These are phyloP conservation scores for Falco naumanni DNA, from an alignment of 2,797 vertebrate genomes.

Conservation along the genomic window DNA sequence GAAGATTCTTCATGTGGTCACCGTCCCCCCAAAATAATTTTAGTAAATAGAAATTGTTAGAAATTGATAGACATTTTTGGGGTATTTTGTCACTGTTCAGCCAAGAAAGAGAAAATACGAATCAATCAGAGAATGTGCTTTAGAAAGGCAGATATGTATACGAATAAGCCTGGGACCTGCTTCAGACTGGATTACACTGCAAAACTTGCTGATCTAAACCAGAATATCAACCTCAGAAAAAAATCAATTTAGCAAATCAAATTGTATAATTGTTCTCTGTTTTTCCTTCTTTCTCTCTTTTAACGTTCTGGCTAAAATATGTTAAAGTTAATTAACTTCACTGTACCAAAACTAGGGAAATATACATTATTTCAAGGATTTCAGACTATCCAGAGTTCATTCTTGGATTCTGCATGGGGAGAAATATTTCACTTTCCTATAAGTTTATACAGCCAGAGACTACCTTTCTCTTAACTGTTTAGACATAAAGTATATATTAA, in stretches of 20 bases:
- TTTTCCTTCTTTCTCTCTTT: background rate
- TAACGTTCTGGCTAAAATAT: background rate
- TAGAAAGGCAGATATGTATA: background rate
- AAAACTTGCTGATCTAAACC: background rate
- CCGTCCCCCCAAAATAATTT: background rate
- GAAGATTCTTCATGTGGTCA: background rate
- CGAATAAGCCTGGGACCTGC: background rate
- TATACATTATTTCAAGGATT: background rate
- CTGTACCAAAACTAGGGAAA: background rate
- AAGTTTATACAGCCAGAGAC: background rate
- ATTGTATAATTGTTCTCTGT: fast-evolving
- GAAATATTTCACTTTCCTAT: background rate
- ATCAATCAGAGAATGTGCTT: background rate
- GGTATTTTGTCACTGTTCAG: background rate
- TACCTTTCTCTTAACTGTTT: background rate
- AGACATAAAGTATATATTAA: background rate
- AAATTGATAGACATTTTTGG: background rate
- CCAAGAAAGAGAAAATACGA: background rate
- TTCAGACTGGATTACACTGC: constrained; percentile 25
- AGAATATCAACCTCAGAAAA: background rate
- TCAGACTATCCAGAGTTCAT: background rate
- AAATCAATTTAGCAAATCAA: background rate
- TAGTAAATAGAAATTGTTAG: background rate
- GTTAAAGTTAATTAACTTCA: background rate
- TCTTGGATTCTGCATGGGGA: background rate